Percentiles rank a stretch among this genome's conserved stretches.
phyloP scores from a whole-genome alignment of 2,797 vertebrate genomes.

The Semaprochilodus insignis region DNA sequence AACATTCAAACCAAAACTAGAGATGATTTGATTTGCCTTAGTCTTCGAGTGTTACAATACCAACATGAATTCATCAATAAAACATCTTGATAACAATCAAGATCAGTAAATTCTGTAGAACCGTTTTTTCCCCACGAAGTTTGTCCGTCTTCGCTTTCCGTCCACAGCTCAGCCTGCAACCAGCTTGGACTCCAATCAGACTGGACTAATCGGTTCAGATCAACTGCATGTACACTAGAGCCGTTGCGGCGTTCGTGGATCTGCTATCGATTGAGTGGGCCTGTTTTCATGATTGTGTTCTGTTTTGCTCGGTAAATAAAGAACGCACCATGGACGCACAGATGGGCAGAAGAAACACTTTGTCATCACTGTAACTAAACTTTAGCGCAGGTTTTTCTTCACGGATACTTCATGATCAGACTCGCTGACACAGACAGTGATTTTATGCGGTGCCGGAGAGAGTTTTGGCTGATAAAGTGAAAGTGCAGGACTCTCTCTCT shows the following conservation, averaged over 20 bases:
- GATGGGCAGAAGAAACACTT: slow-evolving; percentile 44
- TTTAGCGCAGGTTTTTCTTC: neutral
- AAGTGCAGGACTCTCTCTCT: slow-evolving; percentile 18
- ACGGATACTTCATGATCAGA: neutral
- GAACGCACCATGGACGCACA: slow-evolving; percentile 67
- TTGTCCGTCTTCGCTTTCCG: slow-evolving; percentile 51
- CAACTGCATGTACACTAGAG: neutral
- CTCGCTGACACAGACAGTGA: neutral
- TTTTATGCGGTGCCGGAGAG: neutral
- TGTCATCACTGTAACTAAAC: slow-evolving; percentile 54
- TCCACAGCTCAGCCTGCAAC: neutral
- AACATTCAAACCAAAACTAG: too few relatives aligned
- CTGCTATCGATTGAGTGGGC: slow-evolving; percentile 56
- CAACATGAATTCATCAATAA: too few relatives aligned
- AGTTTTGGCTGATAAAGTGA: neutral
- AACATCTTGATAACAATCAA: too few relatives aligned
- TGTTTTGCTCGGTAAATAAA: slow-evolving; percentile 65
- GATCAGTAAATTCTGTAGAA: neutral
- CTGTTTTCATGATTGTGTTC: slow-evolving; percentile 65
- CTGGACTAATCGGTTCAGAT: slow-evolving; percentile 56
- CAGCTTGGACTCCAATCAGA: slow-evolving; percentile 54
- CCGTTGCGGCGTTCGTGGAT: accelerated
- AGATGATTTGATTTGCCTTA: too few relatives aligned
- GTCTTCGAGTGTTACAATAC: too few relatives aligned
- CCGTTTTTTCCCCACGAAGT: neutral